Evolutionary conservation across 2,797 vertebrate genomes (phyloP), one percentile per base, ranked within the genome.

Genomic region (Echiichthys vipera): DNA sequence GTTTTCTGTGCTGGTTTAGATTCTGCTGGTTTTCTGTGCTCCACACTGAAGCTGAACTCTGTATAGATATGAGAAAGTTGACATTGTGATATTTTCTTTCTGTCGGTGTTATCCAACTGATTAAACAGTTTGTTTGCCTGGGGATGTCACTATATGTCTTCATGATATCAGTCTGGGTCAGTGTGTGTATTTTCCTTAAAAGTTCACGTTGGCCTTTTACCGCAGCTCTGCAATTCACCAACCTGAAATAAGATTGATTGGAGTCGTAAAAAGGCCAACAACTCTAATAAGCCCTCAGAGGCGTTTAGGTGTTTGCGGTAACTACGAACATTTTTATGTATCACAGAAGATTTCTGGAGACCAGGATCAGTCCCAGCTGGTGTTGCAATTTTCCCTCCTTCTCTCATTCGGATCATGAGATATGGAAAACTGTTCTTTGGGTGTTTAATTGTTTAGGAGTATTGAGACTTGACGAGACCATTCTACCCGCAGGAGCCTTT

Each of bases 261-360:
- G 4, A 3, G 43, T 54, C 2, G 4, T 58, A 67, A 79, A 82
- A n/a, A 82, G 46, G 42, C 42, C 58, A 46, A 59, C 11, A 14
- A 43, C 42, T 65, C 39, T 15, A 24, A 72, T 61, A 54, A 53
- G 50, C 2, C 45, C 24, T 30, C 7, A 15, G 54, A n/a, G 46
- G 61, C 24, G 65, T 77, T 65, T 58, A 34, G 54, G 13, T 56
- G 39, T 65, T 62, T 59, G 36, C n/a, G n/a, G 51, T 43, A 34
- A 40, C n/a, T n/a, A n/a, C n/a, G 14, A 63, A 29, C 40, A 39
- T 36, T 71, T 64, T 59, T 42, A 59, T 42, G 12, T 13, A 1
- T 24, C 17, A 8, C 24, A 27, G 20, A 39, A 46, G 10, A n/a
- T 43, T 57, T 66, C 55, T 20, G 11, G 65, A 37, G 55, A 54